phyloP scores from a whole-genome alignment of 2,888 invertebrate species.

The Fissipunctia ypsillon region DNA sequence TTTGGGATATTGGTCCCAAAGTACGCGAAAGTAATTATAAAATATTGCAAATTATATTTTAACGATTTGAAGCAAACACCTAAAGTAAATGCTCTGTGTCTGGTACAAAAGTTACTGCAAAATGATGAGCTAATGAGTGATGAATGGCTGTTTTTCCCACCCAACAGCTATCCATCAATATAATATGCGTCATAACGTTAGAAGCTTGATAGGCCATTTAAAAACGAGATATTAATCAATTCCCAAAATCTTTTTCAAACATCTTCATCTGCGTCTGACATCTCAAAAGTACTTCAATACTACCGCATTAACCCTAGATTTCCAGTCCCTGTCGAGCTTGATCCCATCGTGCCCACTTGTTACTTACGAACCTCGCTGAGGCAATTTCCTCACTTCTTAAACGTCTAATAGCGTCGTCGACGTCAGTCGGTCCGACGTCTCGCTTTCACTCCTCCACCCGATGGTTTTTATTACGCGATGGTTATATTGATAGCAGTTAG shows the following conservation, averaged over 20 bases:
- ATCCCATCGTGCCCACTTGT: conserved; percentile 40
- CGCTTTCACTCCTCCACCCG: neutral
- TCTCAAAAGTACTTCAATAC: conserved; percentile 2
- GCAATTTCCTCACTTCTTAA: conserved; percentile 37
- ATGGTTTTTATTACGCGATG: neutral
- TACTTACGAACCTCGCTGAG: conserved; percentile 20
- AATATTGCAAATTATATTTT: neutral
- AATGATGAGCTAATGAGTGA: neutral
- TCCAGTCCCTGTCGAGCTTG: conserved; percentile 10
- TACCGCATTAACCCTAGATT: conserved; percentile 6
- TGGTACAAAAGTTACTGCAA: neutral
- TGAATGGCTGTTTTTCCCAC: neutral
- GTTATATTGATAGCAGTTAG: conserved; percentile 7
- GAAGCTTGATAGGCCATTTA: neutral
- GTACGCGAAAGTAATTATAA: neutral
- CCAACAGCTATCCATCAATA: neutral
- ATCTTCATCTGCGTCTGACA: neutral
- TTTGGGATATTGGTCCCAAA: neutral
- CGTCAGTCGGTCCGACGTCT: conserved; percentile 8
- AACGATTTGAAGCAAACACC: neutral
- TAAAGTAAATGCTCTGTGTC: neutral
- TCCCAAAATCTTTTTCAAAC: neutral
- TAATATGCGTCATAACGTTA: neutral
- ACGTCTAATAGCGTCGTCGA: conserved; percentile 5
- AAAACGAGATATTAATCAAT: neutral